Conservation (phyloP, 2,113 vertebrate species). For the Enhydra lutris region DNA sequence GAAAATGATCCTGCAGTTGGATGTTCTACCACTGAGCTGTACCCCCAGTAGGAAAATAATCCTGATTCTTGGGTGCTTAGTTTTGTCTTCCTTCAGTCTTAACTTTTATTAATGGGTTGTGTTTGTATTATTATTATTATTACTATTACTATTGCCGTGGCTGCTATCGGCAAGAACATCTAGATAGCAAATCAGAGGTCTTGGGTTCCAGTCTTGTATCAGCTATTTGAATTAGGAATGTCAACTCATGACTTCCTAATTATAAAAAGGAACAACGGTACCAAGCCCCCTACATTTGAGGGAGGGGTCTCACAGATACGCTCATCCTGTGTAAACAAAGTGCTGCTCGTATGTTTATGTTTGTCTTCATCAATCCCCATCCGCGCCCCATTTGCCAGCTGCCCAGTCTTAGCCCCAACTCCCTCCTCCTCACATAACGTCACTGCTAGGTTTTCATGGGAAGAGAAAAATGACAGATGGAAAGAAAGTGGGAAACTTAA, state of each 20-base stretch:
- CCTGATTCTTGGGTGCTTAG: not conserved
- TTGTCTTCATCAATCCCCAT: not conserved
- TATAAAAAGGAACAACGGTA: not conserved
- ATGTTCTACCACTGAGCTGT: too few relatives aligned
- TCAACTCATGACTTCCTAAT: not conserved
- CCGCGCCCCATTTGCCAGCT: not conserved
- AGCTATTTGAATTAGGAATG: not conserved
- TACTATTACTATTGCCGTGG: not conserved
- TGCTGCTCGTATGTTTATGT: not conserved
- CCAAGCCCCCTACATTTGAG: not conserved
- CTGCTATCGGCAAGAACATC: not conserved
- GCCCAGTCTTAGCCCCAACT: not conserved
- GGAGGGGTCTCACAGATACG: not conserved
- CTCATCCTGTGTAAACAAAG: not conserved
- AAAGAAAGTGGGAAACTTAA: slow-evolving; percentile 57
- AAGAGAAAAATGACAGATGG: slow-evolving; percentile 60
- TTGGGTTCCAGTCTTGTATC: not conserved
- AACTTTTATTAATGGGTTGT: not conserved
- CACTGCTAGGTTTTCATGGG: slow-evolving; percentile 33
- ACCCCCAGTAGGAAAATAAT: not conserved
- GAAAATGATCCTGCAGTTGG: not conserved
- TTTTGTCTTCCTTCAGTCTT: not conserved
- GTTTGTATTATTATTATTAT: not conserved
- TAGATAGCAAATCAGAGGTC: not conserved
- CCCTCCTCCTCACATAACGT: not conserved